A percentile compares a stretch with the other conserved stretches of the same genome.
These are phyloP conservation scores for Tryphoninae sp. DNA, from an alignment of 2,888 invertebrate genomes.

Conservation along the genomic window DNA sequence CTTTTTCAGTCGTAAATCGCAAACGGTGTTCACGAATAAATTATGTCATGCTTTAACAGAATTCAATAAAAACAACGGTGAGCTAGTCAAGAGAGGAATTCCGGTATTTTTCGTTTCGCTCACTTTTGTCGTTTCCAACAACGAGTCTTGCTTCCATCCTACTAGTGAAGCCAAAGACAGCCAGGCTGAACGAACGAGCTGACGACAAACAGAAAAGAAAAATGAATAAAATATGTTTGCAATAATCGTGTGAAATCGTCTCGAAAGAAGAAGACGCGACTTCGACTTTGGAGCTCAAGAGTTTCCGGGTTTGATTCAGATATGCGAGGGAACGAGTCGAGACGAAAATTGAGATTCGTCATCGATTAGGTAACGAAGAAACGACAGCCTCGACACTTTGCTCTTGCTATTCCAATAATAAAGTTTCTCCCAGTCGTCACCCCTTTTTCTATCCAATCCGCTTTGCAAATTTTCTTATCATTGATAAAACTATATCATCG, in stretches of 20 bases:
- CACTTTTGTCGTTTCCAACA: conserved; percentile 4
- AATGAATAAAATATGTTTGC: conserved; percentile 39
- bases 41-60: neutral
- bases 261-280: neutral
- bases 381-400: conserved; percentile 41
- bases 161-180: conserved; percentile 41
- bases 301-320: neutral
- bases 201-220: neutral
- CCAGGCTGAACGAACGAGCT: conserved; percentile 6
- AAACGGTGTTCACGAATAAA: too few relatives aligned
- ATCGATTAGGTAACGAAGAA: conserved; percentile 26
- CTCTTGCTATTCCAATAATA: conserved; percentile 43
- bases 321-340: conserved; percentile 10
- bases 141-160: conserved; percentile 41
- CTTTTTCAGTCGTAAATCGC: too few relatives aligned
- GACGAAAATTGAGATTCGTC: conserved; percentile 1
- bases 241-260: conserved; percentile 26
- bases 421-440: too few relatives aligned
- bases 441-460: too few relatives aligned
- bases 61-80: conserved; percentile 2
- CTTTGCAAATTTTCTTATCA: too few relatives aligned
- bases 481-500: too few relatives aligned
- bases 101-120: neutral
- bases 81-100: conserved; percentile 35
- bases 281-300: neutral